phyloP scores from a whole-genome alignment of 2,888 invertebrate genomes.

The Eupithecia subfuscata region DNA sequence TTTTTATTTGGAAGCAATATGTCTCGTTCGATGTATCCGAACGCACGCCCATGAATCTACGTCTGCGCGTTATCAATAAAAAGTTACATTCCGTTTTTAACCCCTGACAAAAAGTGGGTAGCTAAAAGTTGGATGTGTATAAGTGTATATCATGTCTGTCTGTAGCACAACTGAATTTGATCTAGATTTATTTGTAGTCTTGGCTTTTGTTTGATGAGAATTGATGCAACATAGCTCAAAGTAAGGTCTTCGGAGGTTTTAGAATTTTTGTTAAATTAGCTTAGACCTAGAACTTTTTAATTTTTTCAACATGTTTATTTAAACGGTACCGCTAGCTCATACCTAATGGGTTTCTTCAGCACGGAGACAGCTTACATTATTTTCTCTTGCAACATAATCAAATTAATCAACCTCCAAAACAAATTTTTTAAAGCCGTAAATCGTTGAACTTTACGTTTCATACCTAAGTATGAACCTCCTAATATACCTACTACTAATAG shows the following conservation, averaged over 20 bases:
- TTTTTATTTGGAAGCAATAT: constrained; percentile 42
- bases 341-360: too few species aligned
- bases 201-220: background rate
- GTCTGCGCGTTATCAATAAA: constrained; percentile 9
- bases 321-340: too few species aligned
- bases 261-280: too few species aligned
- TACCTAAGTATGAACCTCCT: too few species aligned
- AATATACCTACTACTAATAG: too few species aligned
- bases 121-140: background rate
- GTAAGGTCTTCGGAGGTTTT: too few species aligned
- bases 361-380: background rate
- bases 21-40: constrained; percentile 21
- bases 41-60: constrained; percentile 48
- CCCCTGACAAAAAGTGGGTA: background rate
- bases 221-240: too few species aligned
- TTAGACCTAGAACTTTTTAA: background rate
- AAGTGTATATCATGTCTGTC: too few species aligned
- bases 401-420: background rate
- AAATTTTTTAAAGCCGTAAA: background rate
- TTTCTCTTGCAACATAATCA: background rate
- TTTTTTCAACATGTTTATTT: background rate
- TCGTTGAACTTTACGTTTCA: background rate
- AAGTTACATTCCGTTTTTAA: background rate
- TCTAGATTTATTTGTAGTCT: background rate
- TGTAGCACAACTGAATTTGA: background rate